Conservation (phyloP, 2,797 vertebrate genomes). For the Artibeus lituratus region DNA sequence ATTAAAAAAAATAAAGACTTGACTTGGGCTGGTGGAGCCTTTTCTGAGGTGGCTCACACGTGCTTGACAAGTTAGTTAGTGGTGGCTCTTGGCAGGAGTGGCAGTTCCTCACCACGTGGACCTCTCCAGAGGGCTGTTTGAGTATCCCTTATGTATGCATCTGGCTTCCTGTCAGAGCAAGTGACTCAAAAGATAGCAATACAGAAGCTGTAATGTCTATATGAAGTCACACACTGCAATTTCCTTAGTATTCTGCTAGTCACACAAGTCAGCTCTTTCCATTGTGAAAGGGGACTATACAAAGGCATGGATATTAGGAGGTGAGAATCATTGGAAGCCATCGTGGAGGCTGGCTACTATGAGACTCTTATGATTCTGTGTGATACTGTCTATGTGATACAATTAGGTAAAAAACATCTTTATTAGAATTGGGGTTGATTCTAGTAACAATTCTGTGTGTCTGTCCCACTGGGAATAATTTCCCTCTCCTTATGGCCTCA, state of each 20-base stretch:
- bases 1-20: no score
- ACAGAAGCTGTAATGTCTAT: not conserved
- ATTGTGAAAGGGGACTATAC: not conserved
- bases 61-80: not conserved
- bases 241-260: not conserved
- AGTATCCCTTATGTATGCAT: not conserved
- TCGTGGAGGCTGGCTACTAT: not conserved
- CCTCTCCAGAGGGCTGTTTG: not conserved
- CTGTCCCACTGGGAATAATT: not conserved
- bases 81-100: not conserved
- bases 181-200: not conserved
- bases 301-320: not conserved
- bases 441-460: not conserved
- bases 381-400: not conserved
- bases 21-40: not conserved
- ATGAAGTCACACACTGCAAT: not conserved
- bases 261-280: not conserved
- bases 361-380: not conserved
- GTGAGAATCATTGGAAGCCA: not conserved
- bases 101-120: not conserved
- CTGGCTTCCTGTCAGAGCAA: not conserved
- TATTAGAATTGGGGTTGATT: not conserved
- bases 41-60: not conserved
- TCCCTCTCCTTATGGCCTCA: not conserved
- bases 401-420: not conserved